Percentiles rank a stretch among this genome's conserved stretches.
Conservation (phyloP, 2,113 vertebrate genomes). For the Hippolais icterina region DNA sequence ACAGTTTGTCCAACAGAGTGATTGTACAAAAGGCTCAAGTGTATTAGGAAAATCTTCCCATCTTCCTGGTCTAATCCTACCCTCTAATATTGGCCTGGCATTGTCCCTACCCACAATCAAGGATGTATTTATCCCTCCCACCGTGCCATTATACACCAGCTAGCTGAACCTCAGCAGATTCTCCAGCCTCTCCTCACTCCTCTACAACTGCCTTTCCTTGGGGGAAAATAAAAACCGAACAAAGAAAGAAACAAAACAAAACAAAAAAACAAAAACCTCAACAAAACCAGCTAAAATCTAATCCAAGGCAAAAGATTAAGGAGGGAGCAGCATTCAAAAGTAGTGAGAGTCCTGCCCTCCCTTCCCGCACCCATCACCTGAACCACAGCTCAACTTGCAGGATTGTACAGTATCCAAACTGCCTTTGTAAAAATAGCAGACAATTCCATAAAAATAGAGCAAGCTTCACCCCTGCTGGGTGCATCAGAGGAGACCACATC, state of each 20-base stretch:
- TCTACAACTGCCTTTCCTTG: background rate
- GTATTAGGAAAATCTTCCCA: background rate
- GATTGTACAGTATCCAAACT: background rate
- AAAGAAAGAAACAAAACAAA: background rate
- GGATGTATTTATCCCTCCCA: background rate
- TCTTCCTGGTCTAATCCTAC: background rate
- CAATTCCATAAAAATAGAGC: slow-evolving; percentile 44
- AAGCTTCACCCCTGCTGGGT: background rate
- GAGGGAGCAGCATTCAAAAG: background rate
- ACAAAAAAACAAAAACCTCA: background rate
- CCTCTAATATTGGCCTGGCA: background rate
- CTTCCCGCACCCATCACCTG: background rate
- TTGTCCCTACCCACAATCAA: background rate
- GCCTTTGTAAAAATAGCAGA: slow-evolving; percentile 31
- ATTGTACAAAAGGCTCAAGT: background rate
- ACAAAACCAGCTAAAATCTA: background rate
- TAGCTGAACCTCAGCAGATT: background rate
- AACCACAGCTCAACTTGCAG: background rate
- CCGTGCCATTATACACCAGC: background rate
- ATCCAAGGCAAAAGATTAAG: background rate
- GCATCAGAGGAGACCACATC: slow-evolving; percentile 42
- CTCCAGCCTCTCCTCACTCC: background rate
- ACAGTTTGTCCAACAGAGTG: background rate
- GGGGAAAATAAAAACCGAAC: accelerated
- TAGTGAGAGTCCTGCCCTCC: background rate